Evolutionary conservation across 2,113 vertebrate genomes (phyloP).

Genomic region (Cynopterus brachyotis): DNA sequence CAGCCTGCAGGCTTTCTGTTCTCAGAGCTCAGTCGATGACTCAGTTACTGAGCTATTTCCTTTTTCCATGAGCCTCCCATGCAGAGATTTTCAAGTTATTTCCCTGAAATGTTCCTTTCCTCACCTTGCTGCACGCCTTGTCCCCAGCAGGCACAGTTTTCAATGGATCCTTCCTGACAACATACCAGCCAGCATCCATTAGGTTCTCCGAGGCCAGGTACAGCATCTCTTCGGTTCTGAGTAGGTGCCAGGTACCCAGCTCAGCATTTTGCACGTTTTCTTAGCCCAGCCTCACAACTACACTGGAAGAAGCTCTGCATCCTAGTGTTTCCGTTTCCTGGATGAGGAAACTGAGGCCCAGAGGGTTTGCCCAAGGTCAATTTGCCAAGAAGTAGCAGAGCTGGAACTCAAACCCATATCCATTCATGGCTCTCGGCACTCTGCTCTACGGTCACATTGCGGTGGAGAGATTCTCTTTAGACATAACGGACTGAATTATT

Average conservation of each 20-base stretch:
- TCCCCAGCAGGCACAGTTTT: not conserved
- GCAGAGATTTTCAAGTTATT: not conserved
- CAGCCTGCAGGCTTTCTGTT: constrained; percentile 38
- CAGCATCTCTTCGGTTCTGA: not conserved
- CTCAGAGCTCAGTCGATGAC: constrained; percentile 16
- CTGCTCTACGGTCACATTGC: accelerated
- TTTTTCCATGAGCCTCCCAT: not conserved
- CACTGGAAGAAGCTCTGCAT: no score
- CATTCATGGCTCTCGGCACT: not conserved
- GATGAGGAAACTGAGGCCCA: not conserved
- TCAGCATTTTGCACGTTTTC: not conserved
- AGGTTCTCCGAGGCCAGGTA: not conserved
- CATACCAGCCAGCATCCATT: not conserved
- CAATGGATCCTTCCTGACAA: not conserved
- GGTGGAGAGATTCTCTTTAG: not conserved
- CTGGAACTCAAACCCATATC: not conserved
- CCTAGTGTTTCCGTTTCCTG: not conserved
- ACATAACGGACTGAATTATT: accelerated
- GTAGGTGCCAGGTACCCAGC: not conserved
- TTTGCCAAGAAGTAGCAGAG: not conserved
- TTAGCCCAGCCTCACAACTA: not conserved
- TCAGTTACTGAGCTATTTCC: constrained; percentile 16
- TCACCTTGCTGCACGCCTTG: not conserved
- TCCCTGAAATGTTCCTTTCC: not conserved
- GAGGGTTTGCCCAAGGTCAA: not conserved